phyloP scores from a whole-genome alignment of 1,140 invertebrate species.

The Nomia melanderi region DNA sequence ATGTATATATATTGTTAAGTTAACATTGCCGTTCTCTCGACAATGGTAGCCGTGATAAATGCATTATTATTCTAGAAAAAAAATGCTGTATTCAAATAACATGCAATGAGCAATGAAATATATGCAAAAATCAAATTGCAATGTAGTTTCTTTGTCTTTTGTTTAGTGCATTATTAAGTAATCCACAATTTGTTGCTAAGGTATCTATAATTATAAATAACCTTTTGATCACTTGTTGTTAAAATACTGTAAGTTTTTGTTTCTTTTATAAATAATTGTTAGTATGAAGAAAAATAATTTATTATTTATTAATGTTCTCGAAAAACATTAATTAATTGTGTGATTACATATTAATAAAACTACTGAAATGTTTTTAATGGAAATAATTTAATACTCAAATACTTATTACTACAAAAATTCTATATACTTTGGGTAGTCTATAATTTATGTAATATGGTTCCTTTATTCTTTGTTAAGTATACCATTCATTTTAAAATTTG shows the following conservation, averaged over 20 bases:
- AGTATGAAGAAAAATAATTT: background rate
- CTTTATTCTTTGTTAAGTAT: too few species aligned
- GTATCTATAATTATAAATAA: background rate
- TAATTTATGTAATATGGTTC: too few species aligned
- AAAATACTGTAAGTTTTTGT: background rate
- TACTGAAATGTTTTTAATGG: too few species aligned
- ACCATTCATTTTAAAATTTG: too few species aligned
- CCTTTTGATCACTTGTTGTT: background rate
- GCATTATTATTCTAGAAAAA: conserved; percentile 26
- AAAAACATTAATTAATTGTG: background rate
- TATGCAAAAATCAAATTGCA: conserved; percentile 10
- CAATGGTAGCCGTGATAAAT: conserved; percentile 5
- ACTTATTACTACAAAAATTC: too few species aligned
- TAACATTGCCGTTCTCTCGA: conserved; percentile 9
- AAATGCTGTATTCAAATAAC: conserved; percentile 9
- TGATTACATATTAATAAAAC: too few species aligned
- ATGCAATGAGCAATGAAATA: conserved; percentile 18
- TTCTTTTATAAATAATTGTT: background rate
- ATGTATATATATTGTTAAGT: conserved; percentile 1
- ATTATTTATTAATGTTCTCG: background rate
- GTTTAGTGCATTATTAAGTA: background rate
- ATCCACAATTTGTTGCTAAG: background rate
- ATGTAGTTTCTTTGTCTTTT: background rate
- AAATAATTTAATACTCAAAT: too few species aligned
- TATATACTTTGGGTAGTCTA: too few species aligned